These are phyloP conservation scores for Orbicella faveolata DNA, from an alignment of 64 coral and sea anemone genomes.

Conservation along the genomic window DNA sequence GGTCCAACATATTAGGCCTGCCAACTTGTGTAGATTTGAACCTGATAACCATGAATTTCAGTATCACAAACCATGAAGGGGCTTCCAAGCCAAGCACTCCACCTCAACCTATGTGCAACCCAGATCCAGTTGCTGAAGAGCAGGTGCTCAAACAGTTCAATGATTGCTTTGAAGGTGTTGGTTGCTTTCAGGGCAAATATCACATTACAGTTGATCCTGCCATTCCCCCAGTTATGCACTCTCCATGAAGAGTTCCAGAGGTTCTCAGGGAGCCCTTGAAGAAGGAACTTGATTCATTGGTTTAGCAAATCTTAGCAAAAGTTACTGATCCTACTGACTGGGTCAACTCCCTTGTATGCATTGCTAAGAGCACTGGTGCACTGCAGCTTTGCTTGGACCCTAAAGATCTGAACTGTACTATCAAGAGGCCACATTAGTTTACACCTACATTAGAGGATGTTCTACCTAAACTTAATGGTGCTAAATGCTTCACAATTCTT, in stretches of 20 bases:
- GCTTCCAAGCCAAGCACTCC: not conserved
- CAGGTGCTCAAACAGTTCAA: not conserved
- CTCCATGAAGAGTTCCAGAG: not conserved
- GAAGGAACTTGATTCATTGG: not conserved
- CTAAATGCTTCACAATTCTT: no score
- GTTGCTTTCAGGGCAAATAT: constrained; percentile 24
- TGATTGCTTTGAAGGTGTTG: constrained; percentile 14
- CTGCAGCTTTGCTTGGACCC: not conserved
- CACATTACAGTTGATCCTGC: not conserved
- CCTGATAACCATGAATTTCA: constrained; percentile 32
- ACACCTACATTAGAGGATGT: no score
- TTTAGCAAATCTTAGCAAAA: constrained; percentile 8
- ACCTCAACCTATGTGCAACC: not conserved
- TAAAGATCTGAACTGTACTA: constrained; percentile 14
- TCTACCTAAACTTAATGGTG: no score
- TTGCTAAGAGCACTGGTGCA: not conserved
- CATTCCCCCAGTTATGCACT: not conserved
- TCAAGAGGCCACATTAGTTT: not conserved
- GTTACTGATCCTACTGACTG: constrained; percentile 17
- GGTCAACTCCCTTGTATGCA: constrained; percentile 1
- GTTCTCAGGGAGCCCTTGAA: not conserved
- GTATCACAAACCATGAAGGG: not conserved
- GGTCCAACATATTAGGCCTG: constrained; percentile 40
- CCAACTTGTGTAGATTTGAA: constrained; percentile 22
- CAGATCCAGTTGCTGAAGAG: not conserved